Conservation (phyloP, 2,113 vertebrate genomes). For the Bolborhynchus lineola region DNA sequence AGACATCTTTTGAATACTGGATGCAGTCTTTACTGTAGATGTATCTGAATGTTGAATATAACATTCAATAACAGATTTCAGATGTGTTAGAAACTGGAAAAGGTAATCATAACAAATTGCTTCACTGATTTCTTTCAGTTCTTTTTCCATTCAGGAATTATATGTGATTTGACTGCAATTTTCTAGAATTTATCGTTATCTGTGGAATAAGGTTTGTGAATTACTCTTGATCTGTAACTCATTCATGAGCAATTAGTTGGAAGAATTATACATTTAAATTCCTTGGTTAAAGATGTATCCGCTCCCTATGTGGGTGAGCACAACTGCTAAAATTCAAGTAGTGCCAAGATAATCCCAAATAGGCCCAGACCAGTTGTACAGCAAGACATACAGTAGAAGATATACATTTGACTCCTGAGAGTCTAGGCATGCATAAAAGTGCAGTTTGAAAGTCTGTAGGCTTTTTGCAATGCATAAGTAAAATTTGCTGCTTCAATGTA, state of each 20-base stretch:
- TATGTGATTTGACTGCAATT: background rate
- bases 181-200: background rate
- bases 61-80: background rate
- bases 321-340: background rate
- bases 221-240: slow-evolving; percentile 4
- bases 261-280: slow-evolving; percentile 15
- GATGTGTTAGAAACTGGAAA: background rate
- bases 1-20: background rate
- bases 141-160: background rate
- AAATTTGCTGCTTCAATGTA: background rate
- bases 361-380: background rate
- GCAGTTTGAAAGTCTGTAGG: background rate
- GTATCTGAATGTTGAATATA: background rate
- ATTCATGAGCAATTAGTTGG: background rate
- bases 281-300: background rate
- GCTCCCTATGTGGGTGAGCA: background rate
- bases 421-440: background rate
- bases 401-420: background rate
- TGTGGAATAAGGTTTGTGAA: background rate
- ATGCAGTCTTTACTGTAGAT: background rate
- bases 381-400: background rate
- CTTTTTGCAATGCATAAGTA: background rate
- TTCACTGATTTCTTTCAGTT: background rate
- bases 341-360: background rate
- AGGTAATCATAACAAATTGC: background rate